These are phyloP conservation scores for Brienomyrus brachyistius DNA, from an alignment of 2,113 vertebrate species.

Conservation along the genomic window DNA sequence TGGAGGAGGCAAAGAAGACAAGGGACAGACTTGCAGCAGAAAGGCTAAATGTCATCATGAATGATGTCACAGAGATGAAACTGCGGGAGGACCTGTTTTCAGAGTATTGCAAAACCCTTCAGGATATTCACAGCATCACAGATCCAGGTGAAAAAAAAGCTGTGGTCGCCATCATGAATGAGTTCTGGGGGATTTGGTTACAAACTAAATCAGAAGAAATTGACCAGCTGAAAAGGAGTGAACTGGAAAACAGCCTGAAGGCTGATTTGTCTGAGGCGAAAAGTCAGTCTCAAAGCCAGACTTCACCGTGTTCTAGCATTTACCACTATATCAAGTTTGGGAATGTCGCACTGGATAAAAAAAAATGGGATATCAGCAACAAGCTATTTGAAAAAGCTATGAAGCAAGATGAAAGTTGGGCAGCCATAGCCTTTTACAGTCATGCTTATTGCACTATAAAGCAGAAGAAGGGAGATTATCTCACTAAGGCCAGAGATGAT, in stretches of 20 bases:
- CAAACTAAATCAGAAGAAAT: conserved; percentile 16
- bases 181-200: conserved; percentile 25
- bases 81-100: conserved; percentile 30
- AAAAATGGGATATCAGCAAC: not conserved
- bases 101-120: conserved; percentile 23
- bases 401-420: conserved; percentile 12
- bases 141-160: not conserved
- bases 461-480: not conserved
- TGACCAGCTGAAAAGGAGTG: not conserved
- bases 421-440: conserved; percentile 24
- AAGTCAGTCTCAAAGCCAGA: not conserved
- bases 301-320: conserved; percentile 11
- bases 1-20: conserved; percentile 15
- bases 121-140: conserved; percentile 6
- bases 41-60: not conserved
- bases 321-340: conserved; percentile 22
- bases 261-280: not conserved
- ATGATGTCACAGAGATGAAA: conserved; percentile 22
- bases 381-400: conserved; percentile 17
- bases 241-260: not conserved
- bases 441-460: conserved; percentile 19
- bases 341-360: not conserved
- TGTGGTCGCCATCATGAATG: conserved; percentile 21
- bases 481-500: conserved; percentile 1
- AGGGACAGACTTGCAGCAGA: conserved; percentile 15